phyloP scores from a whole-genome alignment of 53 echinoderm and acorn worm genomes.

The Paracentrotus lividus region DNA sequence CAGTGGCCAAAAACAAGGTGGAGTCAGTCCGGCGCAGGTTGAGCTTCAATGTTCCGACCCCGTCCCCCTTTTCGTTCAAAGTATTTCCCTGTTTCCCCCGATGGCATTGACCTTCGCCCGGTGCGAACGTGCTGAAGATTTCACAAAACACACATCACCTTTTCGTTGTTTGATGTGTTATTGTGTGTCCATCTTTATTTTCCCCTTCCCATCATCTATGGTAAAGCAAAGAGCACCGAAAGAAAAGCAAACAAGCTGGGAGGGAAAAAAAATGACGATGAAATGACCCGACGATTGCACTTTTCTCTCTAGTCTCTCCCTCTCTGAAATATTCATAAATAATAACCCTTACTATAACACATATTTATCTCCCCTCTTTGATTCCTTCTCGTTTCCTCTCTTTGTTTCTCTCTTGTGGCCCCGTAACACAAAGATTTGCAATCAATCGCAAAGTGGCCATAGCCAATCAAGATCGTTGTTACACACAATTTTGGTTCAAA shows the following conservation, averaged over 20 bases:
- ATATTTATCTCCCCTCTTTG: too few relatives aligned
- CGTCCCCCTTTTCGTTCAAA: not conserved
- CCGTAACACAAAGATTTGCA: too few relatives aligned
- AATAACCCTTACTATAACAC: too few relatives aligned
- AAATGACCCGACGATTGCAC: conserved; percentile 56
- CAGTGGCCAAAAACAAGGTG: too few relatives aligned
- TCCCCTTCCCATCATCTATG: conserved; percentile 12
- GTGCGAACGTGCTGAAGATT: conserved; percentile 56
- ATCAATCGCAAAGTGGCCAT: too few relatives aligned
- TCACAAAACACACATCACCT: conserved; percentile 68
- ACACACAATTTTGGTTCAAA: too few relatives aligned
- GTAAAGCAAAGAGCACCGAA: conserved; percentile 52
- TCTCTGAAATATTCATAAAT: too few relatives aligned
- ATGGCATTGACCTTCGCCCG: conserved; percentile 64
- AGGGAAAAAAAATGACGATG: conserved; percentile 37
- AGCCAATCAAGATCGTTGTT: too few relatives aligned
- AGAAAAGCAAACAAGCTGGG: conserved; percentile 42
- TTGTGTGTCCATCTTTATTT: conserved; percentile 63
- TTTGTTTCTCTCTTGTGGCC: not conserved
- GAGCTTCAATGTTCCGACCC: too few relatives aligned
- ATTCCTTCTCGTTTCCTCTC: not conserved
- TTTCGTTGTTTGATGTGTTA: conserved; percentile 48
- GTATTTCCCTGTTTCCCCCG: not conserved
- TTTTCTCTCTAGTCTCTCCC: conserved; percentile 1
- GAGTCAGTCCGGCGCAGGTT: too few relatives aligned